Conservation (phyloP, 2,888 invertebrate species). For the Suillia variegata region DNA sequence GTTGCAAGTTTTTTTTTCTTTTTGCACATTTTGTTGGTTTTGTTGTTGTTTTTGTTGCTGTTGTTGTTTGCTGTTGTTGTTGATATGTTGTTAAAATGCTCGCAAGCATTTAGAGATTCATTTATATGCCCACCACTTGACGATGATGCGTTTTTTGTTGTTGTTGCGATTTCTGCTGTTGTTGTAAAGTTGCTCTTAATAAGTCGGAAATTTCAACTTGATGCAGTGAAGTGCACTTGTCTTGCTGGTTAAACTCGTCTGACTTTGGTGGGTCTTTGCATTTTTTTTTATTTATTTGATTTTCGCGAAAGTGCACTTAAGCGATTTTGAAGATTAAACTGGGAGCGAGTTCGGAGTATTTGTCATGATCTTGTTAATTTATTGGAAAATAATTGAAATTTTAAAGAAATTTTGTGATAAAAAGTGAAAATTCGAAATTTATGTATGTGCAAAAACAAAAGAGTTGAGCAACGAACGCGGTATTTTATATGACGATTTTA, state of each 20-base stretch:
- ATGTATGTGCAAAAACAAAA: too few relatives aligned
- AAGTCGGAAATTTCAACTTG: conserved; percentile 1
- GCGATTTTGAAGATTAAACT: background rate
- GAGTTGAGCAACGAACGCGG: too few relatives aligned
- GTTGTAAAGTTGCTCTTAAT: too few relatives aligned
- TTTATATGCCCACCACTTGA: background rate
- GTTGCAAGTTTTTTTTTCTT: background rate
- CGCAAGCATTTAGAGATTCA: conserved; percentile 19
- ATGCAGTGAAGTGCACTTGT: background rate
- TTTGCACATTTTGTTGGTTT: conserved; percentile 1
- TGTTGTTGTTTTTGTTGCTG: conserved; percentile 6
- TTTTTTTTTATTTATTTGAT: too few relatives aligned
- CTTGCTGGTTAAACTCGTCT: too few relatives aligned
- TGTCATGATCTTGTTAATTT: too few relatives aligned
- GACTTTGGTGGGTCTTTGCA: too few relatives aligned
- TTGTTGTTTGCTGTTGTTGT: conserved; percentile 9
- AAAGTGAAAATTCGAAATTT: too few relatives aligned
- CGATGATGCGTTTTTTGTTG: background rate
- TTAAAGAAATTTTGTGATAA: too few relatives aligned
- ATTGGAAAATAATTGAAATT: too few relatives aligned
- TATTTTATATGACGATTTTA: too few relatives aligned
- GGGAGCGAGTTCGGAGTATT: background rate
- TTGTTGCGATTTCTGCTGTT: too few relatives aligned
- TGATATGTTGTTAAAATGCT: conserved; percentile 13
- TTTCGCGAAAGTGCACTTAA: background rate